Base-by-base conservation (phyloP, 1,140 invertebrate genomes). In the Charaxes varanes region DNA sequence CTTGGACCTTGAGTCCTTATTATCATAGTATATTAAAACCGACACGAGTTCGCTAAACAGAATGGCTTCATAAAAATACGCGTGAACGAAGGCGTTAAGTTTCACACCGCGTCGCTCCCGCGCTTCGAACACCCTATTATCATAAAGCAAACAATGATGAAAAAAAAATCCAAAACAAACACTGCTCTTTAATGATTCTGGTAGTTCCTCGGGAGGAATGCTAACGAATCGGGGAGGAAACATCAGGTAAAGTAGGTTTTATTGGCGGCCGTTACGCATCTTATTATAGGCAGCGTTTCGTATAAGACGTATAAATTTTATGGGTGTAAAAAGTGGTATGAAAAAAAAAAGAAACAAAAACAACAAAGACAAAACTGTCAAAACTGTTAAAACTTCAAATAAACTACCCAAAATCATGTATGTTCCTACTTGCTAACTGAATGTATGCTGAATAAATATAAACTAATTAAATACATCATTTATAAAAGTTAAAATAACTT, bases 101-200 rank as follows among this genome's bases (percentile, higher is more conserved):
- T 82, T 82, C 78, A 82, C 78, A 78, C 78, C 62, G 48, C 48
- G 57, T 63, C 67, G 62, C 62, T 65, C 49, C 70, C 58, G 71
- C 46, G 53, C 41, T 56, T 48, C 18, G 57, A 77, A 83, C 73
- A 71, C 76, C n/a, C 72, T 72, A 77, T 78, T 83, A 79, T 80
- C 76, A 83, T 79, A 83, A 71, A 77, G 59, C 65, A 79, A 80
- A 80, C 68, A 82, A 76, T 72, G 52, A 59, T 52, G 55, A 58
- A 72, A 54, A 69, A 73, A 76, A 77, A 72, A 68, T 62, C n/a
- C n/a, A n/a, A n/a, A 72, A 82, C 74, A 82, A 76, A 78, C 64
- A 70, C 56, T 63, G 52, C 59, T n/a, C 49, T 67, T 73, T 78
- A 76, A 82, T 78, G 73, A 79, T 34, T 16, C n/a, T 31, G 22